Evolutionary conservation across 2,797 vertebrate genomes (phyloP).

Genomic region (Percopsis omiscomaycus): DNA sequence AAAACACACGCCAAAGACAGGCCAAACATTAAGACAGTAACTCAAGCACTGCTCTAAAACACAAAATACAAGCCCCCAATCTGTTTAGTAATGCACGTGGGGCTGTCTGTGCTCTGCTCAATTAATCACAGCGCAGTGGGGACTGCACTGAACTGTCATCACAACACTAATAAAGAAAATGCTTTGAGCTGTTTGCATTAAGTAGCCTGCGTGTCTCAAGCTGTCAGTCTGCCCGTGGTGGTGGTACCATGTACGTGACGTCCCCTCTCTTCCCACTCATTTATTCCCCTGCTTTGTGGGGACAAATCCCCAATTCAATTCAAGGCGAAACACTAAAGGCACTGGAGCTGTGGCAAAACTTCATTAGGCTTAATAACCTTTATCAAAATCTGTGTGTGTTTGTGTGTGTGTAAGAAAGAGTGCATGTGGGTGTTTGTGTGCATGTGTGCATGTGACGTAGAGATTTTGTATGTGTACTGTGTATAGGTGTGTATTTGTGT

Average conservation of each 20-base stretch:
- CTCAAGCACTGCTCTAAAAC: conserved; percentile 34
- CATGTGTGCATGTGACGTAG: not conserved
- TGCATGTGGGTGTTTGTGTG: conserved; percentile 12
- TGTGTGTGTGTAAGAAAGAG: not conserved
- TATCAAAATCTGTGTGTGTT: conserved; percentile 44
- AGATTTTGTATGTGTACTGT: not conserved
- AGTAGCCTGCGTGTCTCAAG: conserved; percentile 61
- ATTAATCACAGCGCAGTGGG: conserved; percentile 69
- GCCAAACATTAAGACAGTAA: conserved; percentile 47
- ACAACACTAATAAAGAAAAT: conserved; percentile 67
- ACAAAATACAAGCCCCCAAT: conserved; percentile 40
- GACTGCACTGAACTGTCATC: conserved; percentile 64
- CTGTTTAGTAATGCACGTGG: conserved; percentile 24
- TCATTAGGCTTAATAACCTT: conserved; percentile 78
- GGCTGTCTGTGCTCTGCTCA: conserved; percentile 41
- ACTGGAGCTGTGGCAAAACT: conserved; percentile 50
- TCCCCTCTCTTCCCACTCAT: conserved; percentile 44
- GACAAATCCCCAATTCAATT: conserved; percentile 68
- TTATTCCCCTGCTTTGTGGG: conserved; percentile 57
- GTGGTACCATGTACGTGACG: conserved; percentile 43
- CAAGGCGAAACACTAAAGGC: conserved; percentile 65
- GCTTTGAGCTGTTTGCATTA: conserved; percentile 71
- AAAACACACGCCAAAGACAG: conserved; percentile 34
- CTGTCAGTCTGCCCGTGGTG: conserved; percentile 58
- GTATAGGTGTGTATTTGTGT: not conserved